These are phyloP conservation scores for Phyllotreta striolata DNA, from an alignment of 2,888 invertebrate species.

Conservation along the genomic window DNA sequence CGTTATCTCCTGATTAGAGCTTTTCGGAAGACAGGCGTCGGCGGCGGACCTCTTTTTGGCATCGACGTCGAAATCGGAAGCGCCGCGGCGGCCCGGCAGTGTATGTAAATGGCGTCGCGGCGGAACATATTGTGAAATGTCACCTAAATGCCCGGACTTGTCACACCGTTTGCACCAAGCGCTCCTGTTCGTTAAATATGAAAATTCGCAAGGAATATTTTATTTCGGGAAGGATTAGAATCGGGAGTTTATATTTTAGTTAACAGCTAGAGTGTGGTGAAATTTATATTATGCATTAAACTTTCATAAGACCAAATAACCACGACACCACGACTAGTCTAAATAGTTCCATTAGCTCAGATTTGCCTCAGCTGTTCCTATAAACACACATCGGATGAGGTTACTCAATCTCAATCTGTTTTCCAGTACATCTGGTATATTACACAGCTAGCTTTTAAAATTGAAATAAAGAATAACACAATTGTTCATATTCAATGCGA, in stretches of 20 bases:
- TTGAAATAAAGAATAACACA: too few species aligned
- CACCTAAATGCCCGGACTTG: conserved; percentile 25
- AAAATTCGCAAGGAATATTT: background rate
- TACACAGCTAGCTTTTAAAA: too few species aligned
- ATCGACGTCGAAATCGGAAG: conserved; percentile 13
- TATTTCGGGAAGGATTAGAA: background rate
- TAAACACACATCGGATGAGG: conserved; percentile 20
- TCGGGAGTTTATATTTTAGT: too few species aligned
- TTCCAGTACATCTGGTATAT: too few species aligned
- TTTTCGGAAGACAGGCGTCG: conserved; percentile 31
- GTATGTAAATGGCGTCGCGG: conserved; percentile 37
- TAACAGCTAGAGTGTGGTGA: too few species aligned
- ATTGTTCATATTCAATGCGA: too few species aligned
- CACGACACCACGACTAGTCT: background rate
- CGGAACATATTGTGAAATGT: conserved; percentile 35
- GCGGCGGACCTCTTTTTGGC: conserved; percentile 38
- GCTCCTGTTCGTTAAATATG: too few species aligned
- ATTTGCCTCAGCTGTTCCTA: conserved; percentile 32
- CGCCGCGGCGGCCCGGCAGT: conserved; percentile 21
- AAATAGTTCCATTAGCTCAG: conserved; percentile 29
- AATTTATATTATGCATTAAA: too few species aligned
- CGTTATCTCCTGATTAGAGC: conserved; percentile 38
- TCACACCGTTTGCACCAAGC: conserved; percentile 12
- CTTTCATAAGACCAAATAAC: background rate
- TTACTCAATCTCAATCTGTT: background rate